phyloP scores from a whole-genome alignment of 2,797 vertebrate species.

The Clarias pachynema region DNA sequence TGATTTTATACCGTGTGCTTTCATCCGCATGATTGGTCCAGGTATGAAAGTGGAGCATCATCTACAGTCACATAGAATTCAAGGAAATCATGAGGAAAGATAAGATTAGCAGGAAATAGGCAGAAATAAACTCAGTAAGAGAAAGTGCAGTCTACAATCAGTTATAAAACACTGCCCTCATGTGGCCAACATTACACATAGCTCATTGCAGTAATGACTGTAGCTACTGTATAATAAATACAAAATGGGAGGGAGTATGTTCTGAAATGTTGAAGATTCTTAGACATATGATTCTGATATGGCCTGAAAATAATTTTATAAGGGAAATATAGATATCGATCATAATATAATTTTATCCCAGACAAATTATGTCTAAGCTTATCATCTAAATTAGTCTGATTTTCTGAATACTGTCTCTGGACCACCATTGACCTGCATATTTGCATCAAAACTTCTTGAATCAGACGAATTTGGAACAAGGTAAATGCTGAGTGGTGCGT shows the following conservation, averaged over 20 bases:
- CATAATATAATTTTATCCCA: background rate
- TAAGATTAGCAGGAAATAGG: background rate
- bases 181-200: constrained; percentile 61
- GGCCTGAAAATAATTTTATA: background rate
- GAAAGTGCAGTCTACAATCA: background rate
- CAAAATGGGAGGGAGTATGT: background rate
- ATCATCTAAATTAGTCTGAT: background rate
- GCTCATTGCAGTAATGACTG: constrained; percentile 11
- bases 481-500: background rate
- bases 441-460: background rate
- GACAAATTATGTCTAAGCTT: too few relatives aligned
- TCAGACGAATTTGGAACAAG: background rate
- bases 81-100: background rate
- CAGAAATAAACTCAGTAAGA: background rate
- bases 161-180: constrained; percentile 60
- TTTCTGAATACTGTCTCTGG: background rate
- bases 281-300: background rate
- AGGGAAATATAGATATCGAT: background rate
- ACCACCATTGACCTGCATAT: background rate
- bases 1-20: background rate
- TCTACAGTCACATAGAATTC: background rate
- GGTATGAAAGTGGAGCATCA: background rate
- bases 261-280: background rate
- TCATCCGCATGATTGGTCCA: background rate
- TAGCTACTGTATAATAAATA: background rate